Conservation (phyloP, 1,140 invertebrate genomes). For the Tetramorium simillimum region DNA sequence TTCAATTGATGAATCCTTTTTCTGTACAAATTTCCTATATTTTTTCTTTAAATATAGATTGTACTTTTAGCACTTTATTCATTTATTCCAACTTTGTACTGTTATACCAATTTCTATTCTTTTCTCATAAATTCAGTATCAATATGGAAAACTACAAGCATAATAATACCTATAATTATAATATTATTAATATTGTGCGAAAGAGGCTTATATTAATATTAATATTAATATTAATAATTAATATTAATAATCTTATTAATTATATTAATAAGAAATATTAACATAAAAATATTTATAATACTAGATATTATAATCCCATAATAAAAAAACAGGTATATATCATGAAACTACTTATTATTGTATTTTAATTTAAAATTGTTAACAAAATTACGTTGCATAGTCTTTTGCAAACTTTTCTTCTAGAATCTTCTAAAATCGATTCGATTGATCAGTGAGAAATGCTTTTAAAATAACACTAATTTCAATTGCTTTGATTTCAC, state of each 20-base stretch:
- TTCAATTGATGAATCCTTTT: neutral
- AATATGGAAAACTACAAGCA: neutral
- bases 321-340: neutral
- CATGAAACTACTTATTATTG: neutral
- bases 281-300: neutral
- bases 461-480: neutral
- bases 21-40: neutral
- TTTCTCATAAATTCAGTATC: neutral
- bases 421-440: neutral
- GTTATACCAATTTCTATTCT: neutral
- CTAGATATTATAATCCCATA: neutral
- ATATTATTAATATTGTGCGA: neutral
- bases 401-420: neutral
- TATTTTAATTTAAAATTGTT: neutral
- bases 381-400: neutral
- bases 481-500: conserved; percentile 25
- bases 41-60: neutral
- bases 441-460: neutral
- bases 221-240: neutral
- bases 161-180: neutral
- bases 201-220: neutral
- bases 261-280: neutral
- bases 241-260: no score
- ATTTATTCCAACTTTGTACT: neutral
- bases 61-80: neutral